Evolutionary conservation across 2,113 vertebrate genomes (phyloP).

Genomic region (Speoplatyrhinus poulsoni): DNA sequence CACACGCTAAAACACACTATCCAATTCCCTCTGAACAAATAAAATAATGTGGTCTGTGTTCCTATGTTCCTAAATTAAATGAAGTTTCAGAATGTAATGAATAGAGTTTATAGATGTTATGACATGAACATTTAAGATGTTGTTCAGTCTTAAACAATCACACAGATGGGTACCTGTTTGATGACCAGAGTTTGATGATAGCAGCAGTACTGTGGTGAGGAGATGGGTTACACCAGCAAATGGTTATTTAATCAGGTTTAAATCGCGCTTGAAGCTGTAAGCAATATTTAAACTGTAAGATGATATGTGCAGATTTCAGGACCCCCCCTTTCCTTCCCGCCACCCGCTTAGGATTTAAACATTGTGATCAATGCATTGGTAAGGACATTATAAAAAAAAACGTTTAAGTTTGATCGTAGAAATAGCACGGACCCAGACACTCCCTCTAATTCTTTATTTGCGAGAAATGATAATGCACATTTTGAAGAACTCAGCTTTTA

Average conservation of each 20-base stretch:
- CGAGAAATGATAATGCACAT: constrained; percentile 52
- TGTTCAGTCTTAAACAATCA: constrained; percentile 34
- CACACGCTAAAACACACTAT: constrained; percentile 33
- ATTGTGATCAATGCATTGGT: constrained; percentile 45
- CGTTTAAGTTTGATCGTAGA: constrained; percentile 10
- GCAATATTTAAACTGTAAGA: constrained; percentile 52
- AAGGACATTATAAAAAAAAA: constrained; percentile 37
- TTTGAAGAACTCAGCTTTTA: constrained; percentile 41
- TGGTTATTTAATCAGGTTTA: constrained; percentile 52
- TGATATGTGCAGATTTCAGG: constrained; percentile 36
- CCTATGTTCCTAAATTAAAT: constrained; percentile 29
- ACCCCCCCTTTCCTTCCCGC: not conserved
- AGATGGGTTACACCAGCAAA: constrained; percentile 28
- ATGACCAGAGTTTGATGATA: constrained; percentile 38
- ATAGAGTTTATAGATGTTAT: constrained; percentile 51
- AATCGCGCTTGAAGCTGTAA: constrained; percentile 34
- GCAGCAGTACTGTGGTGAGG: constrained; percentile 23
- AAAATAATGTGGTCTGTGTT: constrained; percentile 42
- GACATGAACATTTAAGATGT: constrained; percentile 46
- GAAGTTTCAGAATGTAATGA: constrained; percentile 39
- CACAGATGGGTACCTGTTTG: constrained; percentile 33
- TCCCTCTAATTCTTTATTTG: constrained; percentile 46
- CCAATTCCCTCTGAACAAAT: constrained; percentile 42
- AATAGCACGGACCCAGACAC: constrained; percentile 50
- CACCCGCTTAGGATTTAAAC: not conserved